Evolutionary conservation across 2,113 vertebrate species (phyloP).

Genomic region (Pomatorhinus ruficollis): DNA sequence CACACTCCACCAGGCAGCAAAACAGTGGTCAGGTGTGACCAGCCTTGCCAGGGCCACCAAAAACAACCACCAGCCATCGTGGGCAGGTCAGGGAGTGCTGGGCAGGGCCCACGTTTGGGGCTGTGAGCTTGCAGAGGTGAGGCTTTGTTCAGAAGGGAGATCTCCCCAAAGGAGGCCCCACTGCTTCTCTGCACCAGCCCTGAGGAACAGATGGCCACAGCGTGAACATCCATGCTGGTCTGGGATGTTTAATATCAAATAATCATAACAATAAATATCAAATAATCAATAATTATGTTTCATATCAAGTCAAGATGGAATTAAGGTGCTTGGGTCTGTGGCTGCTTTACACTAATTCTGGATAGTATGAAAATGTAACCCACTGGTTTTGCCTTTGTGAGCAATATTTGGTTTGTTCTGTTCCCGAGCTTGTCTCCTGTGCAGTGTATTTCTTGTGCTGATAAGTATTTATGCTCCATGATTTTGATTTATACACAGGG

Average conservation of each 20-base stretch:
- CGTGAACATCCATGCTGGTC: fast-evolving
- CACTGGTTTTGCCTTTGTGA: background rate
- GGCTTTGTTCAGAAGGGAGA: background rate
- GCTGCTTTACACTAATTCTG: background rate
- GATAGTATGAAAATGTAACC: background rate
- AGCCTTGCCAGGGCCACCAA: background rate
- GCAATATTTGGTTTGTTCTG: constrained; percentile 6
- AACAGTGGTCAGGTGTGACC: background rate
- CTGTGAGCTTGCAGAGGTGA: background rate
- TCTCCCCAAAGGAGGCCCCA: background rate
- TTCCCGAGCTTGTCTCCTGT: constrained; percentile 13
- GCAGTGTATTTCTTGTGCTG: constrained; percentile 49
- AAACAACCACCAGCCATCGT: fast-evolving
- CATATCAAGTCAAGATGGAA: background rate
- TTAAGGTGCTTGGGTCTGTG: background rate
- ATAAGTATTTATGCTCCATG: constrained; percentile 59
- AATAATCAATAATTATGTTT: background rate
- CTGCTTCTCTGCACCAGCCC: background rate
- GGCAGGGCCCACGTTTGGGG: background rate
- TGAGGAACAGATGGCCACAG: background rate
- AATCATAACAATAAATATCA: background rate
- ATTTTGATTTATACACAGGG: constrained; percentile 62
- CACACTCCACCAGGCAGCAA: background rate
- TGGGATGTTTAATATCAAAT: background rate
- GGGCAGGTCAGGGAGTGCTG: background rate